Evolutionary conservation across 1,140 invertebrate genomes (phyloP), one percentile per base, ranked within the genome.

Genomic region (Uloborus diversus): DNA sequence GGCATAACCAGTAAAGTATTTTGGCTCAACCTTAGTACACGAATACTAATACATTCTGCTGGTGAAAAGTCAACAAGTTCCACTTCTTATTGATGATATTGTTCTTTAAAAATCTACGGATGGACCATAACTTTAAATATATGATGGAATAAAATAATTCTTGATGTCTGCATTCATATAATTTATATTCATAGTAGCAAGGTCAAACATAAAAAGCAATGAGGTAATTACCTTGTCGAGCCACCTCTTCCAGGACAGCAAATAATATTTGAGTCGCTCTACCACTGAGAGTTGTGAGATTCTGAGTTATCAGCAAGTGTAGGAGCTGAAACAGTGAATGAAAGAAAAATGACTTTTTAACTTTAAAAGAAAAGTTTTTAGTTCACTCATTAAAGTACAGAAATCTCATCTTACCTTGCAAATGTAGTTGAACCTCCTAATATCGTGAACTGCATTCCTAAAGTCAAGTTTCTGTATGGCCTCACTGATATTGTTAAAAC

Each of bases 371-470:
- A 42, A 42, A 13, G 37, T 42, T 42, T 13, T 13, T 13, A 42
- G 37, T 42, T 42, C 37, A 42, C 37, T 42, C 17, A 17, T 42
- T 42, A 2, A 1, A 13, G 17, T 42, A 2, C 17, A 42, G 17
- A 42, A 13, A 13, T 20, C 11, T 28, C 35, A 25, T 14, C 53
- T 81, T 83, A 89, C 89, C 85, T 96, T 95, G 84, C 94, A 96
- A 83, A 98, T 96, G 87, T 98, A 99, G 87, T 97, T 97, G 87
- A 99, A 98, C 66, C 97, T 89, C 65, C 96, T 91, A 17, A 94
- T 93, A 88, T 99, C 96, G 70, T 93, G 92, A 33, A 98, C 96
- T 3, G 97, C 96, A 79, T 94, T 95, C 69, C 94, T 91, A 88
- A 99, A 96, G 87, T 99, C 97, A 49, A 99, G 87, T 75, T 94